phyloP scores from a whole-genome alignment of 2,113 vertebrate species.

The Bos indicus region DNA sequence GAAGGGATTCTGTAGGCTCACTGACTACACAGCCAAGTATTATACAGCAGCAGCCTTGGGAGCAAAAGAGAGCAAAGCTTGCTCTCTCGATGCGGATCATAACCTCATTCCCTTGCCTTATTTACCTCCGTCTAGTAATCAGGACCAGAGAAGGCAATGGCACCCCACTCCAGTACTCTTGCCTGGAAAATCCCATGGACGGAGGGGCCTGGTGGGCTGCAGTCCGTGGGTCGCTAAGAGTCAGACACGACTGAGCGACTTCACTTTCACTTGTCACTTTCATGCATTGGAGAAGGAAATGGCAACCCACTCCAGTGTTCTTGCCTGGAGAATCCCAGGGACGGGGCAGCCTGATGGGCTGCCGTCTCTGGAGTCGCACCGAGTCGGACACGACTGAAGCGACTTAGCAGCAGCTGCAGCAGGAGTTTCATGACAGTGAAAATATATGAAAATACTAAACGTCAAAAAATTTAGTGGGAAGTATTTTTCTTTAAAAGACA shows the following conservation, averaged over 20 bases:
- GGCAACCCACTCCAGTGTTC: no score
- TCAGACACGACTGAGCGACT: no score
- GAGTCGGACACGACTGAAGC: no score
- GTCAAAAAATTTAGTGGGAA: background rate
- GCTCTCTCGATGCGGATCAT: background rate
- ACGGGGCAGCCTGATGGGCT: no score
- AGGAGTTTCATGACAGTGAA: background rate
- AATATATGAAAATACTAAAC: background rate
- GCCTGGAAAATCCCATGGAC: no score
- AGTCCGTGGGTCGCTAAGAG: rapidly evolving
- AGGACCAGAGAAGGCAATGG: background rate
- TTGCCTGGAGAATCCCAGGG: no score
- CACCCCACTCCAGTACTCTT: no score
- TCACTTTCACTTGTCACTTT: no score
- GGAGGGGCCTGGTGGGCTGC: no score
- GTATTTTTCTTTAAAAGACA: conserved; percentile 17
- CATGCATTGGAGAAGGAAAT: no score
- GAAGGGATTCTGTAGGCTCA: background rate
- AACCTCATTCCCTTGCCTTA: background rate
- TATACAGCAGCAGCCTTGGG: background rate
- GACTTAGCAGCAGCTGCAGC: no score
- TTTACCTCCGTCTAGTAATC: background rate
- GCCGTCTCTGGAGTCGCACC: no score
- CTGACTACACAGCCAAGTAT: background rate
- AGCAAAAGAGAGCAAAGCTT: background rate